A percentile compares a stretch with the other conserved stretches of the same genome.
These are phyloP conservation scores for Drosophila sp. DNA, from an alignment of 1,140 invertebrate genomes.

Conservation along the genomic window DNA sequence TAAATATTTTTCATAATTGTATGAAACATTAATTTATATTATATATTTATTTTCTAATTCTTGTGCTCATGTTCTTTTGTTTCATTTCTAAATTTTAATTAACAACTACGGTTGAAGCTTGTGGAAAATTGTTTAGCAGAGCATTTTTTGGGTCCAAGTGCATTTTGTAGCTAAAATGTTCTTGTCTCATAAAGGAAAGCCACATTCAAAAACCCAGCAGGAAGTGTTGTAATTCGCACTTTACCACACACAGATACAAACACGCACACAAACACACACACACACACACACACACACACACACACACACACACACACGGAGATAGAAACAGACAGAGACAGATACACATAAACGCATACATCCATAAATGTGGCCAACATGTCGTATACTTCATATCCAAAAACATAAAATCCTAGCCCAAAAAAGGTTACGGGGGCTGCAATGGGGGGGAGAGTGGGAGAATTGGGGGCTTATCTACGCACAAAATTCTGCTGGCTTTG, in stretches of 20 bases:
- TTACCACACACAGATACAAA: slow-evolving; percentile 39
- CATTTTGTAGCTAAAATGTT: slow-evolving; percentile 1
- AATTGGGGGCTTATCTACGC: slow-evolving; percentile 30
- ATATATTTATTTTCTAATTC: too few species aligned
- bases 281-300: slow-evolving; percentile 20
- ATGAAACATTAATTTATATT: too few species aligned
- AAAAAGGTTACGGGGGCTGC: background rate
- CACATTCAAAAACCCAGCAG: slow-evolving; percentile 42
- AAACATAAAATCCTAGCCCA: slow-evolving; percentile 34
- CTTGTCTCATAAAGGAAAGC: slow-evolving; percentile 40
- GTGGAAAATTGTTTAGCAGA: background rate
- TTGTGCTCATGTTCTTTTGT: too few species aligned
- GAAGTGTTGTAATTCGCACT: slow-evolving; percentile 76
- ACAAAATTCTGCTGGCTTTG: slow-evolving; percentile 44
- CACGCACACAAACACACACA: slow-evolving; percentile 22
- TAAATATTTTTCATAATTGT: too few species aligned
- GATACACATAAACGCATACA: slow-evolving; percentile 20
- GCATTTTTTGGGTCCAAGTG: background rate
- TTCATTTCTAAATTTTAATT: background rate
- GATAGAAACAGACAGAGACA: slow-evolving; percentile 5
- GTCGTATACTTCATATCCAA: slow-evolving; percentile 61
- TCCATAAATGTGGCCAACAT: slow-evolving; percentile 47
- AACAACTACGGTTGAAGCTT: background rate
- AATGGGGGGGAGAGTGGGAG: too few species aligned
- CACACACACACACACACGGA: slow-evolving; percentile 21